Evolutionary conservation across 2,888 invertebrate species (phyloP), one percentile per base, ranked within the genome.

Genomic region (Euspilapteryx auroguttella): DNA sequence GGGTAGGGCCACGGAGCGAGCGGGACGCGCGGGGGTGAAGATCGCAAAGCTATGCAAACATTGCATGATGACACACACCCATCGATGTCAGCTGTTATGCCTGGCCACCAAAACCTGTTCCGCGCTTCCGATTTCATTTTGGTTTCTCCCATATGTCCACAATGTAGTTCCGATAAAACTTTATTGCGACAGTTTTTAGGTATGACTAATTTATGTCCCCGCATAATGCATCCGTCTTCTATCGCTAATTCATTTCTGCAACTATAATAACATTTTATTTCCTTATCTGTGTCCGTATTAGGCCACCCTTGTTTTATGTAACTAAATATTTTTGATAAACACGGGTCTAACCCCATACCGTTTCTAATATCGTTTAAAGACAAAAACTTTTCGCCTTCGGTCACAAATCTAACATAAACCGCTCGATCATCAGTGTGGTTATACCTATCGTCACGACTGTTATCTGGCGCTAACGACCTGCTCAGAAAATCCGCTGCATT

Each of bases 231-330:
- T 6, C 35, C 35, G 3, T 28, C 32, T 30, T 36, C 34, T 8
- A 21, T n/a, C 7, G 32, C 15, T 12, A 37, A 25, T 21, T 37
- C 25, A 11, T n/a, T 22, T 3, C 26, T 12, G 24, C 37, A 36
- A 10, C 28, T 17, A 32, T 29, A 24, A 28, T 33, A 41, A 1
- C 38, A 38, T 17, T 30, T 37, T 21, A 36, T 12, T n/a, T 10
- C 8, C n/a, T 20, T 2, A 15, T 37, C 34, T 6, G 3, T 12
- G 9, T 33, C 8, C 28, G 35, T 37, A 12, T 21, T 23, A 6
- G 37, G 40, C 40, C 38, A 40, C 11, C 38, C 38, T 5, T 38
- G 27, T 8, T 14, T 8, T 5, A 39, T 32, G 25, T 21, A 36
- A 4, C 13, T 10, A 6, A 24, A 32, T 2, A 39, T 33, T 2